A percentile compares a stretch with the other conserved stretches of the same genome.
These are phyloP conservation scores for Bombus pascuorum DNA, from an alignment of 1,140 invertebrate genomes.

Conservation along the genomic window DNA sequence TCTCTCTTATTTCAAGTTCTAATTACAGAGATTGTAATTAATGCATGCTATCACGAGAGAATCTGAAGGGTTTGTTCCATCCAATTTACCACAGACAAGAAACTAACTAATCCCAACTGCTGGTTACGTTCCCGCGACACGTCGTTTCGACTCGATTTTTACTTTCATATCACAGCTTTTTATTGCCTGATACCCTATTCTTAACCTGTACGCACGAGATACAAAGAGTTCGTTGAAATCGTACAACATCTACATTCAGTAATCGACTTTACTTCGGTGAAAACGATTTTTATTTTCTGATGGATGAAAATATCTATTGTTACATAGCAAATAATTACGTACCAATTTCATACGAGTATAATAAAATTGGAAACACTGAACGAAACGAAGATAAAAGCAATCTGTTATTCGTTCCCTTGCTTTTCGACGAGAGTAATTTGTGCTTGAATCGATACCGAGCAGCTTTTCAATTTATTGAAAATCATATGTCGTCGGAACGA, in stretches of 20 bases:
- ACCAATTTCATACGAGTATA: neutral
- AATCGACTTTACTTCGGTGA: neutral
- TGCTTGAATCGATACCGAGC: neutral
- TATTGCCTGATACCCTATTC: neutral
- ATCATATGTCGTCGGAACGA: neutral
- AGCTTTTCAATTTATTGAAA: constrained; percentile 7
- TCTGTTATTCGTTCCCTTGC: neutral
- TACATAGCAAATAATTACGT: neutral
- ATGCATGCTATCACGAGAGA: constrained; percentile 10
- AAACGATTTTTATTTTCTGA: neutral
- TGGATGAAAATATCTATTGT: neutral
- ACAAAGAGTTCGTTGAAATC: neutral
- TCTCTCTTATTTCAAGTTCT: constrained; percentile 26
- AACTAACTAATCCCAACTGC: constrained; percentile 45
- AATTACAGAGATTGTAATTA: constrained; percentile 59
- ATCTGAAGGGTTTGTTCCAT: constrained; percentile 29
- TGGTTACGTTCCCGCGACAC: constrained; percentile 11
- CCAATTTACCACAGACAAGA: constrained; percentile 26
- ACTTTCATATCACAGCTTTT: neutral
- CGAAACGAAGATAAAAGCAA: neutral
- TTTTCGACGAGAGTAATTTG: neutral
- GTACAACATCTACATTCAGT: neutral
- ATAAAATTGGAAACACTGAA: neutral
- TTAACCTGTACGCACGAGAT: neutral
- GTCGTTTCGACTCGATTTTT: constrained; percentile 22